Conservation (phyloP, 2,113 vertebrate species). For the Aspidoscelis tigris region DNA sequence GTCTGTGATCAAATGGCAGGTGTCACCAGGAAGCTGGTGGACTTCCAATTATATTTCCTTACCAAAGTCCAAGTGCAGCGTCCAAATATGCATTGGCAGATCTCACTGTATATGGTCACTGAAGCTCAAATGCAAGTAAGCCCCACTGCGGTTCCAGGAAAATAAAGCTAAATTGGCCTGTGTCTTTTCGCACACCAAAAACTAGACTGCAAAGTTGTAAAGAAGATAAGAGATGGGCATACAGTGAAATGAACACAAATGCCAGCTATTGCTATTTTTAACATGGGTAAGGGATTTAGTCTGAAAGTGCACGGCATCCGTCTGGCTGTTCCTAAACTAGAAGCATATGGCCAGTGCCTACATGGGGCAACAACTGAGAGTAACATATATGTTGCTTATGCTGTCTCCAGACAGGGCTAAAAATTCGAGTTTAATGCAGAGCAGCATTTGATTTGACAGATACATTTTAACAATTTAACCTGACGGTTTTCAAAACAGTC, state of each 20-base stretch:
- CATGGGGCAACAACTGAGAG: neutral
- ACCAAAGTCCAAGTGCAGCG: too few species aligned
- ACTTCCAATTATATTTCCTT: neutral
- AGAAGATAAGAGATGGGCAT: neutral
- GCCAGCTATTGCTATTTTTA: neutral
- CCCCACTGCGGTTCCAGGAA: too few species aligned
- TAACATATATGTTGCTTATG: neutral
- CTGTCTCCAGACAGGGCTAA: neutral
- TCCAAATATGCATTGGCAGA: neutral
- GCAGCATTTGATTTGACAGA: too few species aligned
- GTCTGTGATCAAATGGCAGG: too few species aligned
- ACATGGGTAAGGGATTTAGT: neutral
- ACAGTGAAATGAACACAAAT: neutral
- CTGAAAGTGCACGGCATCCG: neutral
- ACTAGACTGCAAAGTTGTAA: too few species aligned
- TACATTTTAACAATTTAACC: too few species aligned
- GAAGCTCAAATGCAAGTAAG: too few species aligned
- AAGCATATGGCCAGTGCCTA: neutral
- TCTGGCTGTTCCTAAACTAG: neutral
- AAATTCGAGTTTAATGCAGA: too few species aligned
- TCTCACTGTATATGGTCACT: too few species aligned
- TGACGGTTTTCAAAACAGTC: too few species aligned
- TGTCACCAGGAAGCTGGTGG: neutral
- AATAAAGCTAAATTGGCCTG: too few species aligned
- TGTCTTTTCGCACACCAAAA: too few species aligned